Evolutionary conservation across 1,140 invertebrate species (phyloP).

Genomic region (Sarcophaga peregrina): DNA sequence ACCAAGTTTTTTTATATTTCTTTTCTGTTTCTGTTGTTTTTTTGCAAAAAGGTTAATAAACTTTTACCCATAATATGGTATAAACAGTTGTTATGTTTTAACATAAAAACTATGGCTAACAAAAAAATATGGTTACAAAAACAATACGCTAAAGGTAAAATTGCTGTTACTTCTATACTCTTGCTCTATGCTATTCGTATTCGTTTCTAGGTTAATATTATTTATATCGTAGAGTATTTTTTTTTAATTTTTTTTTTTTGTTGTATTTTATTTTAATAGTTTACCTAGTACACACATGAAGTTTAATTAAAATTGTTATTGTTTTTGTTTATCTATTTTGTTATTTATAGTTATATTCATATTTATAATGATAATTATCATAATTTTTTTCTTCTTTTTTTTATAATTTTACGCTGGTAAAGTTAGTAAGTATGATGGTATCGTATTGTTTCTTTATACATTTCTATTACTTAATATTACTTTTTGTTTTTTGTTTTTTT

Average conservation of each 20-base stretch:
- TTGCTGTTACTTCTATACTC: background rate
- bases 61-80: background rate
- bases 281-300: background rate
- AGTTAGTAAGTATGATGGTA: no score
- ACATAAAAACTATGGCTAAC: background rate
- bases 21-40: background rate
- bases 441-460: no score
- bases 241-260: background rate
- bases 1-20: background rate
- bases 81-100: slow-evolving; percentile 4
- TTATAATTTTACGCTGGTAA: no score
- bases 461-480: slow-evolving; percentile 4
- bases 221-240: background rate
- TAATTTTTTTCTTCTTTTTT: no score
- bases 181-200: background rate
- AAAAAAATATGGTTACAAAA: slow-evolving; percentile 4
- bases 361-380: no score
- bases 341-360: no score
- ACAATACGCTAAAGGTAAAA: background rate
- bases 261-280: background rate
- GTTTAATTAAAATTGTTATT: background rate
- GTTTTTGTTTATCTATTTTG: background rate
- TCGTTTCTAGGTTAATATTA: slow-evolving; percentile 22
- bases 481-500: background rate
- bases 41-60: slow-evolving; percentile 19